A percentile compares a stretch with the other conserved stretches of the same genome.
Conservation (phyloP, 2,113 vertebrate genomes). For the Thalassoma bifasciatum region DNA sequence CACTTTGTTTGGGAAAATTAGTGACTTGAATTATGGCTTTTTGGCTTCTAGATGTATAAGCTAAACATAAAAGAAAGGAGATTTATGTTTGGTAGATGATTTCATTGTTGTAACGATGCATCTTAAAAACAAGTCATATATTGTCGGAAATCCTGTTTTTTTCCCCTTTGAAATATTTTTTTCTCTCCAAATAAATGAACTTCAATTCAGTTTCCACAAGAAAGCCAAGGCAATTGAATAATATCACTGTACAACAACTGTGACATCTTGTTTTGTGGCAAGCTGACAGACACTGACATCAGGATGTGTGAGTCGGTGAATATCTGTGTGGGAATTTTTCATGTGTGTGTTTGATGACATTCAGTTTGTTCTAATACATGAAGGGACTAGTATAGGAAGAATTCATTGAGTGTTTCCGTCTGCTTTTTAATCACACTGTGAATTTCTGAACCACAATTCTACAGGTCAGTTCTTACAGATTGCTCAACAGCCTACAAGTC, state of each 20-base stretch:
- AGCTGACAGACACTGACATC: background rate
- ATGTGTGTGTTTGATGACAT: constrained; percentile 5
- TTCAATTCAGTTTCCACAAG: constrained; percentile 1
- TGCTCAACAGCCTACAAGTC: constrained; percentile 63
- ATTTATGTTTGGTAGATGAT: no score
- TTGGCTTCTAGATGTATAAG: no score
- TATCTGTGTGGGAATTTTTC: background rate
- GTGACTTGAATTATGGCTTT: background rate
- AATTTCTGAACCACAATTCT: constrained; percentile 66
- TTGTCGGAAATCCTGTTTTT: no score
- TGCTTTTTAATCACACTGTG: constrained; percentile 72
- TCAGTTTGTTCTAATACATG: constrained; percentile 11
- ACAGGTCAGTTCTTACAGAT: constrained; percentile 78
- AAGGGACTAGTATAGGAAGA: constrained; percentile 22
- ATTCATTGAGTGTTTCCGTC: constrained; percentile 51
- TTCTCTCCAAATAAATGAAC: constrained; percentile 7
- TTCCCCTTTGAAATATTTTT: background rate
- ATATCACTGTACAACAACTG: constrained; percentile 10
- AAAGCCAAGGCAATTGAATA: constrained; percentile 28
- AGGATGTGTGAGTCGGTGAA: background rate
- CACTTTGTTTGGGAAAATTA: background rate
- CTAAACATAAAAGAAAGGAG: no score
- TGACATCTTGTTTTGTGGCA: background rate
- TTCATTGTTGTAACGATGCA: no score
- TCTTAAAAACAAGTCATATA: no score